phyloP scores from a whole-genome alignment of 2,888 invertebrate species.

The Dasysyrphus albostriatus region DNA sequence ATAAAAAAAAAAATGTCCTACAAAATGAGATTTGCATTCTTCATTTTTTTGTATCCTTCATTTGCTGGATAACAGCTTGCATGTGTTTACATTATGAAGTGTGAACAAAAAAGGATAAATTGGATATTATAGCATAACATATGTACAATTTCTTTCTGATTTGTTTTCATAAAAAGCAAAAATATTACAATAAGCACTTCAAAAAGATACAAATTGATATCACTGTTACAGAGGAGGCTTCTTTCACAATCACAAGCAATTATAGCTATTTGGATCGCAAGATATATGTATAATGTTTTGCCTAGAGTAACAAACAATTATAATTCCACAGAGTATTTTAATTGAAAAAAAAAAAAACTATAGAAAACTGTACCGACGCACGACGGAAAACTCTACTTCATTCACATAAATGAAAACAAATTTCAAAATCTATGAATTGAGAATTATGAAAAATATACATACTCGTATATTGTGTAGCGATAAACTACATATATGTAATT shows the following conservation, averaged over 20 bases:
- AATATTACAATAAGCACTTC: background rate
- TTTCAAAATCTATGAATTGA: background rate
- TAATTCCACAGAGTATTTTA: background rate
- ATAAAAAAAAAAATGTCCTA: background rate
- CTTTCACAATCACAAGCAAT: background rate
- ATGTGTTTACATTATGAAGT: background rate
- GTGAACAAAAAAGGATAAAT: background rate
- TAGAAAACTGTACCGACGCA: background rate
- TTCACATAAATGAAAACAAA: background rate
- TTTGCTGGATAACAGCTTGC: background rate
- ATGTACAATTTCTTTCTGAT: background rate
- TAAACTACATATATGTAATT: background rate
- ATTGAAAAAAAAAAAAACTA: background rate
- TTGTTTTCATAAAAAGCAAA: background rate
- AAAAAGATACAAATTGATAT: slow-evolving; percentile 4
- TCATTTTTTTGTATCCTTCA: background rate
- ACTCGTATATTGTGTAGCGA: background rate
- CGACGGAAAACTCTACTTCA: background rate
- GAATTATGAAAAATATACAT: background rate
- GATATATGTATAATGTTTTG: background rate
- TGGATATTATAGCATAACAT: background rate
- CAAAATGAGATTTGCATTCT: background rate
- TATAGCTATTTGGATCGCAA: background rate
- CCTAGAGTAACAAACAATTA: slow-evolving; percentile 1
- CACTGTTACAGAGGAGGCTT: background rate